These are phyloP conservation scores for Caenorhabditis sp. DNA, from an alignment of 2,888 invertebrate genomes.

Conservation along the genomic window DNA sequence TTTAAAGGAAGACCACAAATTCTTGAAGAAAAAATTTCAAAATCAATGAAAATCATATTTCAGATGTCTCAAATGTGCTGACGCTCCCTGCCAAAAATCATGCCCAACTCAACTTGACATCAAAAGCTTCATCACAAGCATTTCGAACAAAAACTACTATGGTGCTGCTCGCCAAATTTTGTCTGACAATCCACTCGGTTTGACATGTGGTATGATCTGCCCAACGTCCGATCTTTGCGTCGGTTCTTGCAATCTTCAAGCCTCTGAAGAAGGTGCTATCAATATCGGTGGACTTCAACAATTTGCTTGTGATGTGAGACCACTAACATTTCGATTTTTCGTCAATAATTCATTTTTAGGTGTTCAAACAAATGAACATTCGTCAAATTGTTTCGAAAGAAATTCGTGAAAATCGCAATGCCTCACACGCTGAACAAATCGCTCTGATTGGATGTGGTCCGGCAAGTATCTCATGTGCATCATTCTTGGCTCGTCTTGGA, in stretches of 20 bases:
- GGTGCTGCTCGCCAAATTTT: constrained; percentile 92
- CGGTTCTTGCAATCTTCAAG: constrained; percentile 89
- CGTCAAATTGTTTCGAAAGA: constrained; percentile 84
- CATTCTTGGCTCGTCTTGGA: constrained; percentile 90
- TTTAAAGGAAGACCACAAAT: too few relatives aligned
- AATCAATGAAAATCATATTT: too few relatives aligned
- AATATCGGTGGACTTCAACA: constrained; percentile 98
- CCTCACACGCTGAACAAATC: constrained; percentile 74
- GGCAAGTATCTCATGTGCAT: constrained; percentile 93
- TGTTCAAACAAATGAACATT: constrained; percentile 90
- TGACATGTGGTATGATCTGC: constrained; percentile 97
- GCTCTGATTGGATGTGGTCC: constrained; percentile 93
- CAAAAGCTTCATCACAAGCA: constrained; percentile 94
- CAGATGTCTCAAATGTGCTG: constrained; percentile 67
- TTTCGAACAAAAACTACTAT: constrained; percentile 97
- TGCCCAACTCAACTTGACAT: constrained; percentile 97
- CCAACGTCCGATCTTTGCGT: constrained; percentile 98
- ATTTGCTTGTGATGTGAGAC: constrained; percentile 84
- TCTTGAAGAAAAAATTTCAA: too few relatives aligned
- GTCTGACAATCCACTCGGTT: constrained; percentile 93
- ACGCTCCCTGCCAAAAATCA: constrained; percentile 81
- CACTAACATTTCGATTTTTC: background rate
- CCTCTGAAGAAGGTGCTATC: constrained; percentile 94
- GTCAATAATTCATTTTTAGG: constrained; percentile 7
- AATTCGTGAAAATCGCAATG: constrained; percentile 59